These are phyloP conservation scores for Sterrhoptilus dennistouni DNA, from an alignment of 2,113 vertebrate species.

Conservation along the genomic window DNA sequence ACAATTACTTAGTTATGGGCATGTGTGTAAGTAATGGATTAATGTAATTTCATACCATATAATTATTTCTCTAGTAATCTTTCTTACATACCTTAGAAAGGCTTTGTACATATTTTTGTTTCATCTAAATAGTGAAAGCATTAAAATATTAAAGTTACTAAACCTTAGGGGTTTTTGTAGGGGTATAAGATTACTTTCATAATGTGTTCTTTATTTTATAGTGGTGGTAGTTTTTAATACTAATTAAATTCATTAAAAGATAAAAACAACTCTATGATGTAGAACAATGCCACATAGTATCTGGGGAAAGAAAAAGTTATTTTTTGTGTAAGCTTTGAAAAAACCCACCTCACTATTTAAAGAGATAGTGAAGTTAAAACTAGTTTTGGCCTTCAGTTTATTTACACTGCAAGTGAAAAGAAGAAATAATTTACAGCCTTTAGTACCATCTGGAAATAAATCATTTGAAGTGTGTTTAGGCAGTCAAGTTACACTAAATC, in stretches of 20 bases:
- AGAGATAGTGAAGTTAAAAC: background rate
- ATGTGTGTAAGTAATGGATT: background rate
- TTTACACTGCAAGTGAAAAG: background rate
- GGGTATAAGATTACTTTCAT: background rate
- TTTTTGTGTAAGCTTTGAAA: background rate
- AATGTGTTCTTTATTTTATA: background rate
- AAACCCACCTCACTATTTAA: background rate
- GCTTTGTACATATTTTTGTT: background rate
- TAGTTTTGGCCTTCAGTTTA: background rate
- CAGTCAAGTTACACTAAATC: conserved; percentile 43
- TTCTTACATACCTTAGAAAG: background rate
- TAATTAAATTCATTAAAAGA: background rate
- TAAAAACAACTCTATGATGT: background rate
- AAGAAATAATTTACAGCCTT: background rate
- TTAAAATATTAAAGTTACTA: background rate
- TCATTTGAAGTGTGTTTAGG: background rate
- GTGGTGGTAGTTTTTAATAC: background rate
- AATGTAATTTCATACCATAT: background rate
- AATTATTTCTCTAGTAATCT: background rate
- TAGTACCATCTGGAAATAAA: conserved; percentile 32
- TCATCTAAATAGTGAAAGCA: background rate
- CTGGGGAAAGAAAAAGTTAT: background rate
- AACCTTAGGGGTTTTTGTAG: background rate
- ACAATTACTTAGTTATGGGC: background rate
- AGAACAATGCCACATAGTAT: background rate